phyloP scores from a whole-genome alignment of 2,888 invertebrate species.

The Octodonta nipae region DNA sequence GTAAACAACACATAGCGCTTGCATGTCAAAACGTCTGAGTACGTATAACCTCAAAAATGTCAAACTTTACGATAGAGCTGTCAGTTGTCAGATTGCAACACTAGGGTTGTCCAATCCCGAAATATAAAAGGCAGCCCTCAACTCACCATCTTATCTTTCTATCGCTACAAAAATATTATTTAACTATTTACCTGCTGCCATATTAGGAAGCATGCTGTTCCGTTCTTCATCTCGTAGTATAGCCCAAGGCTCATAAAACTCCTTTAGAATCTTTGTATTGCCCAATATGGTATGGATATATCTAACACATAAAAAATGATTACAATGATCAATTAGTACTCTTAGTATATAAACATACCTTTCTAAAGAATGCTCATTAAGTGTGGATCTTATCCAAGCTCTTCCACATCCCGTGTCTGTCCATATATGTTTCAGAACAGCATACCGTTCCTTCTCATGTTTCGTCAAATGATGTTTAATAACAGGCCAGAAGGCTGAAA shows the following conservation, averaged over 20 bases:
- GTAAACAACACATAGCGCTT: too few species aligned
- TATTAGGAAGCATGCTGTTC: conserved; percentile 63
- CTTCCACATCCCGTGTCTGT: conserved; percentile 70
- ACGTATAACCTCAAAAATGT: too few species aligned
- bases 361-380: conserved; percentile 85
- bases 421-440: conserved; percentile 51
- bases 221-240: conserved; percentile 69
- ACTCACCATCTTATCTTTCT: too few species aligned
- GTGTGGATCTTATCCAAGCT: conserved; percentile 76
- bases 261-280: conserved; percentile 46
- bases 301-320: conserved; percentile 34
- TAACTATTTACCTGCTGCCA: conserved; percentile 59
- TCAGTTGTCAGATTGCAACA: too few species aligned
- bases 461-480: conserved; percentile 66
- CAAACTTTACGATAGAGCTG: too few species aligned
- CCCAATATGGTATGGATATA: conserved; percentile 63
- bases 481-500: conserved; percentile 64
- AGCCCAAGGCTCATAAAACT: conserved; percentile 78
- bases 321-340: too few species aligned
- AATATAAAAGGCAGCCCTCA: too few species aligned
- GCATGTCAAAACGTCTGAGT: too few species aligned
- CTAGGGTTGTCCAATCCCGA: too few species aligned
- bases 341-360: too few species aligned
- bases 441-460: conserved; percentile 78
- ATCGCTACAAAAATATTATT: too few species aligned